These are phyloP conservation scores for Crocodylus rhombifer DNA, from an alignment of 2,797 vertebrate genomes.

Conservation along the genomic window DNA sequence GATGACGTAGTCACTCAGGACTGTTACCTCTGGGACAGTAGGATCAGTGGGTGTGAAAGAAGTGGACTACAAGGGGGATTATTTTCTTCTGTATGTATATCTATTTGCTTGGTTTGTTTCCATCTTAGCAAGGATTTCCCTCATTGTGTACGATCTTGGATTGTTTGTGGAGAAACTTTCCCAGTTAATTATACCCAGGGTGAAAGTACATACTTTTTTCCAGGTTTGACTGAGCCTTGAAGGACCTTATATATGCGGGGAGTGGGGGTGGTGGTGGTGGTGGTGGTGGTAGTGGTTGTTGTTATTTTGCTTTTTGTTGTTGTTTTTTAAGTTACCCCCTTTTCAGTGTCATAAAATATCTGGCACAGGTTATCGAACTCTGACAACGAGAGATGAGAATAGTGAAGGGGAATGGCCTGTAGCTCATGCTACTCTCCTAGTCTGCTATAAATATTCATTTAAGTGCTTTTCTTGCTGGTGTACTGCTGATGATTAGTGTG, in stretches of 20 bases:
- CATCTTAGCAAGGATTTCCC: neutral
- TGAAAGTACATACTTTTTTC: neutral
- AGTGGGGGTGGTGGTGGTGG: too few species aligned
- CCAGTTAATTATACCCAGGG: neutral
- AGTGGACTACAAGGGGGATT: neutral
- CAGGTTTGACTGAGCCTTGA: neutral
- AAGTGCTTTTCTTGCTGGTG: neutral
- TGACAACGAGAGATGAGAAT: neutral
- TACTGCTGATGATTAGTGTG: neutral
- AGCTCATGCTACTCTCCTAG: neutral
- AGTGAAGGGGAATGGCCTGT: neutral
- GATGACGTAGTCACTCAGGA: neutral
- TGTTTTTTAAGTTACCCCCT: too few species aligned
- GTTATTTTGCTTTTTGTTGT: too few species aligned
- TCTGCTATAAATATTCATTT: neutral
- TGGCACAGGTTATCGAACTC: too few species aligned
- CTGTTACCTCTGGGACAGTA: accelerated
- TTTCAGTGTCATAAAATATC: too few species aligned
- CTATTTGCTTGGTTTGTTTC: neutral
- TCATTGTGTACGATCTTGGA: neutral
- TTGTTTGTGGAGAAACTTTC: neutral
- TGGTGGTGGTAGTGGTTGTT: too few species aligned
- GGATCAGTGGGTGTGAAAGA: accelerated
- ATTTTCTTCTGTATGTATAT: neutral
- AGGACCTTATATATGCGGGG: neutral